Base-by-base conservation (phyloP, 2,797 vertebrate genomes). In the Phoebastria nigripes region DNA sequence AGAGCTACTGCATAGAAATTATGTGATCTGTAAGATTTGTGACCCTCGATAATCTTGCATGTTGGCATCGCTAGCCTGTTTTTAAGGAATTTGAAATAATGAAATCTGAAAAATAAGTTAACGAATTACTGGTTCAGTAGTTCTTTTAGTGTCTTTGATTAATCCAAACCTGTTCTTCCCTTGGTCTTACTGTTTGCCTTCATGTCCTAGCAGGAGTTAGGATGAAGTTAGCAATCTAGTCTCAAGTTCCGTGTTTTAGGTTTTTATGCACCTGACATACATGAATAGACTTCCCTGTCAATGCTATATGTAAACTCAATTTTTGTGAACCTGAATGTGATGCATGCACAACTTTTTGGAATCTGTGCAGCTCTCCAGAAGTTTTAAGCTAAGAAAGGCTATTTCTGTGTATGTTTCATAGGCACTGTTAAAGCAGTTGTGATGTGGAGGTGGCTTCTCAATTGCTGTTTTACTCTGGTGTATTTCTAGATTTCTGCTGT, bases 41-140 rank as follows among this genome's bases (percentile, higher is more conserved):
- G 37, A 80, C 51, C 51, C n/a, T 84, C 0, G 0, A 11, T 58
- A 35, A 33, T 73, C 63, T 59, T 80, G n/a, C 35, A 3, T 13
- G 37, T 46, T 72, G 33, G 9, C 42, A 15, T 79, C 0, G 0
- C 35, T 78, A 24, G 21, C 21, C 1, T 0, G 7, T 81, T 80
- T 11, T 66, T 67, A 55, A 78, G 42, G 24, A 73, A 52, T 44
- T 46, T n/a, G 29, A 42, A 78, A 47, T 46, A 71, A 49, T 39
- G n/a, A 89, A 21, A 56, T 74, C 33, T 5, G 12, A 33, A 82
- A 66, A 80, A 85, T 5, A 19, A 90, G 21, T 17, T 2, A 58
- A 52, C 65, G 0, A 76, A 35, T 49, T 51, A 37, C 5, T 63
- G n/a, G 12, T 76, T 86, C 28, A 24, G 0, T 69, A 49, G 10